Base-by-base conservation (phyloP, 2,888 invertebrate species). In the Perizoma flavofasciatum region DNA sequence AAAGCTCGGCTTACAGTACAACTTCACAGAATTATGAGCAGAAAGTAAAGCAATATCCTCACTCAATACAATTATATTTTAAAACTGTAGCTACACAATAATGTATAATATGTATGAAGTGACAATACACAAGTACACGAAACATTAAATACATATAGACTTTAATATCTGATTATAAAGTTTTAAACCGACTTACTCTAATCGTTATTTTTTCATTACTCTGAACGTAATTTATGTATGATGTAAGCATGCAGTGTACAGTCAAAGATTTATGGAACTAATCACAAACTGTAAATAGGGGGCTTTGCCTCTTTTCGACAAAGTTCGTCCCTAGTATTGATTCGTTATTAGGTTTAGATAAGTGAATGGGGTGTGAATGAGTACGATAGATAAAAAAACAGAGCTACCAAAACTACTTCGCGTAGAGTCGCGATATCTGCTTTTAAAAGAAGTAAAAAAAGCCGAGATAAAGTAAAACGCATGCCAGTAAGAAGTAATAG, bases 1-100 rank as follows among this genome's bases (percentile, higher is more conserved):
- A 34, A 2, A 56, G 35, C 11, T 40, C 34, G 47, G 32, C 9
- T 46, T 50, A 22, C 9, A 47, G 10, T 33, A 4, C 6, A 10
- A 32, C 6, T 48, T 50, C 9, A 58, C 46, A 53, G 56, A 56
- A 33, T n/a, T 44, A 49, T 55, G 49, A 41, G 48, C 37, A 54
- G 55, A 40, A 7, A 61, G 73, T 77, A 76, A 81, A 80, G 65
- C 77, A 79, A 72, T 79, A 77, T 73, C 75, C 76, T 65, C 48
- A 57, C 76, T 65, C 48, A 57, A 74, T 77, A 82, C 78, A 79
- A 77, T 78, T 70, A 61, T 63, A 72, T 71, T 55, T 46, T 55
- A 49, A 44, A 75, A 69, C 66, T 60, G 70, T 67, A 75, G 76
- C 82, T 83, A 85, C 83, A 85, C 80, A 83, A 70, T 37, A 22